These are phyloP conservation scores for Uropetala carovei DNA, from an alignment of 2,888 invertebrate genomes.

Conservation along the genomic window DNA sequence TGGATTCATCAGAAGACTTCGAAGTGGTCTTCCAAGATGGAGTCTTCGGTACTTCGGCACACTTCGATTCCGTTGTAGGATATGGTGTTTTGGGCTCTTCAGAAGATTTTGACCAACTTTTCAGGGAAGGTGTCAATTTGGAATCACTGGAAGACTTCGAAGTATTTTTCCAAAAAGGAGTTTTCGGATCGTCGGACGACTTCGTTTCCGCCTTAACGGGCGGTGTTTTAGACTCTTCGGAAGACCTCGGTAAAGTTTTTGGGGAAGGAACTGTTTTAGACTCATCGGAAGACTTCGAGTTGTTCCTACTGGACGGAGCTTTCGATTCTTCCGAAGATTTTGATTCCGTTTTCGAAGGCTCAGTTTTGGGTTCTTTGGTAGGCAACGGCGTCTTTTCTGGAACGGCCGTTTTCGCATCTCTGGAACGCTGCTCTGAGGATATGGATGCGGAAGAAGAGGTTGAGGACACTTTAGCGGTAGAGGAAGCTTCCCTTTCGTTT, in stretches of 20 bases:
- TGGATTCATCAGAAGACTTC: neutral
- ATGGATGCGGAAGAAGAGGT: neutral
- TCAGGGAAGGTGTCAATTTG: neutral
- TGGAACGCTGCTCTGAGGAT: neutral
- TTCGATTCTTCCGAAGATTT: neutral
- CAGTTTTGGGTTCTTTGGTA: neutral
- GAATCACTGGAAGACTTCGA: neutral
- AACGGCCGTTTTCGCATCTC: neutral
- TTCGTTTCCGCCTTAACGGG: neutral
- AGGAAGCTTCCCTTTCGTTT: neutral
- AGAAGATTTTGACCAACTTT: neutral
- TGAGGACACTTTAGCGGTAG: neutral
- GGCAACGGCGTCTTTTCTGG: neutral
- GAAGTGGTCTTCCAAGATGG: neutral
- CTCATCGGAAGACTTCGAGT: neutral
- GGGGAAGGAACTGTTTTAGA: constrained; percentile 27
- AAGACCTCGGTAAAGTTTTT: neutral
- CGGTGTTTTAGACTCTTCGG: neutral
- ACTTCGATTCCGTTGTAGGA: neutral
- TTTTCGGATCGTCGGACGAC: neutral
- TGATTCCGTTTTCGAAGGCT: neutral
- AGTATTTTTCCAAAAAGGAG: constrained; percentile 6
- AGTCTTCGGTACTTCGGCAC: neutral
- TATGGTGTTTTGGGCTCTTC: neutral
- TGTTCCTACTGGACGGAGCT: neutral